A percentile compares a stretch with the other conserved stretches of the same genome.
Evolutionary conservation across 2,888 invertebrate species (phyloP).

Genomic region (Furcula furcula): DNA sequence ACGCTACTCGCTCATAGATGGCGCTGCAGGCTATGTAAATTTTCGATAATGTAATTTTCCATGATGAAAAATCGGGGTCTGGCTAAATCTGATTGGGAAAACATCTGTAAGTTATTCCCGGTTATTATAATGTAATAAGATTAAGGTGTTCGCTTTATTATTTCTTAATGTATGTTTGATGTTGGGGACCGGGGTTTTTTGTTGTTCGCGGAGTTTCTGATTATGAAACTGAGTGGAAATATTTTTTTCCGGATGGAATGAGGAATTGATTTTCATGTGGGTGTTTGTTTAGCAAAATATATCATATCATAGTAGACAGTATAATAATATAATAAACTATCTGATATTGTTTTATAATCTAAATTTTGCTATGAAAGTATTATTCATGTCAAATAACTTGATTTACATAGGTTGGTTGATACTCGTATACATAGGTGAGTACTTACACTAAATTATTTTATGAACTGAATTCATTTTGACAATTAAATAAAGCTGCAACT

Average conservation of each 20-base stretch:
- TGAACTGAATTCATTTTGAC: too few species aligned
- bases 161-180: constrained; percentile 75
- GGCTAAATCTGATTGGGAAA: constrained; percentile 71
- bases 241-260: constrained; percentile 1
- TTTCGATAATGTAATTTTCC: constrained; percentile 72
- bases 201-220: constrained; percentile 6
- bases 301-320: too few species aligned
- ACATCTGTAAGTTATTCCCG: constrained; percentile 73
- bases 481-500: too few species aligned
- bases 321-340: background rate
- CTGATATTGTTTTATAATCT: background rate
- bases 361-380: too few species aligned
- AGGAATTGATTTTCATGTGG: constrained; percentile 16
- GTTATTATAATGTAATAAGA: constrained; percentile 75
- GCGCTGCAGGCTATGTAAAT: constrained; percentile 76
- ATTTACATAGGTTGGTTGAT: too few species aligned
- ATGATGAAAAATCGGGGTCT: constrained; percentile 75
- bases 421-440: too few species aligned
- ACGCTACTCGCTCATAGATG: constrained; percentile 64
- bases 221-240: too few species aligned
- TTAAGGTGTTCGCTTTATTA: constrained; percentile 70
- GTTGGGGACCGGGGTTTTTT: constrained; percentile 37
- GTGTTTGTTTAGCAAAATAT: too few species aligned
- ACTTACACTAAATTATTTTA: too few species aligned
- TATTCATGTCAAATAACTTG: too few species aligned